These are phyloP conservation scores for Adelosebastes latens DNA, from an alignment of 2,797 vertebrate species.

Conservation along the genomic window DNA sequence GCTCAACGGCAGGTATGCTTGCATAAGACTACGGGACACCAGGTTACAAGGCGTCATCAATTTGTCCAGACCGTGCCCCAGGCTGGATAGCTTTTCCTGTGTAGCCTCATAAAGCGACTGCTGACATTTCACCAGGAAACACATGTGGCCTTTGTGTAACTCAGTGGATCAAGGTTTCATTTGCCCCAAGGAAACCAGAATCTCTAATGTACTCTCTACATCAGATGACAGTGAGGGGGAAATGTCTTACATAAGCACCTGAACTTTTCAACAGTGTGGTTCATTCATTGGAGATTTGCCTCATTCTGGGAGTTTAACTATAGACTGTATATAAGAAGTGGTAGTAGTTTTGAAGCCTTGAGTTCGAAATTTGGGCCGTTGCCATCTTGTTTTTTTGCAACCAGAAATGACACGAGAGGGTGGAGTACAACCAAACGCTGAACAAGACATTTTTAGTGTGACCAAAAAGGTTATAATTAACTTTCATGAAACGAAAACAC, in stretches of 20 bases:
- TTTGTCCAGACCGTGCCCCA: background rate
- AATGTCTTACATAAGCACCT: constrained; percentile 4
- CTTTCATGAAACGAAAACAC: too few relatives aligned
- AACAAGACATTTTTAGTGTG: too few relatives aligned
- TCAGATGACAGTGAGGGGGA: background rate
- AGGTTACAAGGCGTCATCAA: background rate
- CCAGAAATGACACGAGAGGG: too few relatives aligned
- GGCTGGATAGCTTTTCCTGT: background rate
- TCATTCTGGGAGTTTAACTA: background rate
- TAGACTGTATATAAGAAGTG: background rate
- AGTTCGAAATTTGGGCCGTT: background rate
- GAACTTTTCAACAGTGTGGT: background rate
- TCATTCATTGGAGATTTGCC: background rate
- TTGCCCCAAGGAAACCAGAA: constrained; percentile 17
- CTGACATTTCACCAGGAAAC: constrained; percentile 59
- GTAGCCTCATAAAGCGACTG: constrained; percentile 2
- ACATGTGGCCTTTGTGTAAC: constrained; percentile 39
- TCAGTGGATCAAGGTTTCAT: constrained; percentile 25
- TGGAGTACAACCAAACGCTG: too few relatives aligned
- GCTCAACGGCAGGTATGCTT: background rate
- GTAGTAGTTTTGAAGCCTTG: background rate
- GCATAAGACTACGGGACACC: background rate
- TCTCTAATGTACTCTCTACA: background rate
- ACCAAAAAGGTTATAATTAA: too few relatives aligned
- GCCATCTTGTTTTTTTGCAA: too few relatives aligned